These are phyloP conservation scores for Phylloscopus collybita DNA, from an alignment of 2,797 vertebrate species.

Conservation along the genomic window DNA sequence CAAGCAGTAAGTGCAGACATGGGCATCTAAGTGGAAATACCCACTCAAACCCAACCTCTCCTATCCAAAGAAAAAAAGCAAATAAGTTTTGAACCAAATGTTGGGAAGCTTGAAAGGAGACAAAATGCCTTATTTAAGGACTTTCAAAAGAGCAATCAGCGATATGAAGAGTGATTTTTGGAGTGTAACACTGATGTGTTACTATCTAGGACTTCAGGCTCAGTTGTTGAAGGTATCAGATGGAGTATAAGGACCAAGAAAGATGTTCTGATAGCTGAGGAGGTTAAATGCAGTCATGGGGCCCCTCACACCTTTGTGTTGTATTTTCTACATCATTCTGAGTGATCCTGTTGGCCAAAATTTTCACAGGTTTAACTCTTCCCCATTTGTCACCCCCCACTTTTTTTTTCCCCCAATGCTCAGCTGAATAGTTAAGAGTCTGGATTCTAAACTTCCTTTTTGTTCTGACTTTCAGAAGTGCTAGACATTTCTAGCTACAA, in stretches of 20 bases:
- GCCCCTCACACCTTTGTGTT: not conserved
- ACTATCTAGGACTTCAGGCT: not conserved
- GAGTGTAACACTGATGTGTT: not conserved
- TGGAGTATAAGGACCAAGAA: not conserved
- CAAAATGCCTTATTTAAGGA: not conserved
- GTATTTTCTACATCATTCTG: not conserved
- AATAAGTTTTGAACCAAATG: not conserved
- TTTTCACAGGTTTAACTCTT: not conserved
- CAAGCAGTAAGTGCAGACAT: not conserved
- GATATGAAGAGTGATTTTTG: not conserved
- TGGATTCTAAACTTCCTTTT: not conserved
- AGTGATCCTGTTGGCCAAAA: not conserved
- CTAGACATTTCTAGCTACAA: not conserved
- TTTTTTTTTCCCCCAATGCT: not conserved
- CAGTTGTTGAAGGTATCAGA: not conserved
- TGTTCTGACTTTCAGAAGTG: not conserved
- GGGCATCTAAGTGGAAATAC: accelerated
- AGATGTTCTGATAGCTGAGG: not conserved
- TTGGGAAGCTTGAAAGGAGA: not conserved
- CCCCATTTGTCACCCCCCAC: not conserved
- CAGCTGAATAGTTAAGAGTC: not conserved
- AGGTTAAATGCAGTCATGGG: not conserved
- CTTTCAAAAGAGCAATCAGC: not conserved
- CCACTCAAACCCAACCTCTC: not conserved
- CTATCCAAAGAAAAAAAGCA: not conserved